Evolutionary conservation across 2,113 vertebrate species (phyloP), one percentile per base, ranked within the genome.

Genomic region (Climacteris rufus): DNA sequence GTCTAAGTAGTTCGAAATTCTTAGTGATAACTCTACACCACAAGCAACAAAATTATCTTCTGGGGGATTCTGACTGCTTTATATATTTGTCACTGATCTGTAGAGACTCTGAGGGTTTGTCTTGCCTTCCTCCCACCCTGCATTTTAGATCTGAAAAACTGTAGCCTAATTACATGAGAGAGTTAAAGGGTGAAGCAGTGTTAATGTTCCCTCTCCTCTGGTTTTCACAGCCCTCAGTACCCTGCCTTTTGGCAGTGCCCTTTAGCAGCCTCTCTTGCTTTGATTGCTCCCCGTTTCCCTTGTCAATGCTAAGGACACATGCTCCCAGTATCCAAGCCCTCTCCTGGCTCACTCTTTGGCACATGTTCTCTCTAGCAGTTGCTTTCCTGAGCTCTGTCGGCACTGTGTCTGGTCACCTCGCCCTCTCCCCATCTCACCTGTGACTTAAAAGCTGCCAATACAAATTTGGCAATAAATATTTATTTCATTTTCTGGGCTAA

Each of bases 401-500:
- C 70, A 87, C 69, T 31, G 40, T 23, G 28, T 31, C 47, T 54
- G n/a, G 39, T 72, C 74, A 77, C 83, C 42, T 54, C 0, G 1
- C 95, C 85, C 3, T 0, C 60, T 83, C 35, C 65, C 4, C 0
- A 74, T 72, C 74, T 86, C 92, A 96, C 85, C 81, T 87, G 75
- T 50, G 35, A 70, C 75, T 70, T 94, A 89, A 94, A 77, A 83
- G 44, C 49, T 96, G 94, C 91, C 94, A 97, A 95, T 89, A 96
- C n/a, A 92, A 96, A 97, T 95, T 89, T 97, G 96, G 95, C 94
- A 95, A 89, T 86, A 94, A 85, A 70, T 72, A 91, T 13, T 60
- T 61, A 94, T 44, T 90, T 94, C 11, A 93, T 93, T 95, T 93
- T 83, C 53, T 89, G 92, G 77, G 76, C 90, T 91, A 90, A 70